Base-by-base conservation (phyloP, 2,888 invertebrate genomes). In the Mythimna pallens region DNA sequence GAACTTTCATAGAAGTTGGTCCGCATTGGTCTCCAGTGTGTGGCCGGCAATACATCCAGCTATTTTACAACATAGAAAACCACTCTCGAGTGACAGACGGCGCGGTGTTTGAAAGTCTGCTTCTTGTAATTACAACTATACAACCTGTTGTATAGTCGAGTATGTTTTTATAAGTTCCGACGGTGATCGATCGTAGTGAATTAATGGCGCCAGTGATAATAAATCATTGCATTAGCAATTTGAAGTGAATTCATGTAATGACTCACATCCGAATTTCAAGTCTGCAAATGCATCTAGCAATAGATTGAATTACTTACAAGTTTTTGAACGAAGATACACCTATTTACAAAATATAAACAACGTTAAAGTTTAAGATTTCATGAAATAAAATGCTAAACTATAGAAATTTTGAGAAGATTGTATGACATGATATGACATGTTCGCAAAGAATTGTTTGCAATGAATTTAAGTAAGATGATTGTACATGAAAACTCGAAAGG, bases 61-160 rank as follows among this genome's bases (percentile, higher is more conserved):
- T 85, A 86, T 86, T 88, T 84, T 81, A 87, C 84, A 87, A 93
- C 91, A 91, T 84, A 90, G 91, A 91, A 92, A 92, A 88, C 90
- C 87, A 91, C 90, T 92, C 80, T 76, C 40, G 70, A 86, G 78
- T 82, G 84, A 88, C 89, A 90, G 90, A 89, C 89, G 70, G 82
- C 79, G 88, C 84, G 86, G 83, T 88, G 88, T 90, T 90, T 84
- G 86, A 86, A 85, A 85, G 82, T 86, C 79, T 83, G 82, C 80
- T 82, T 83, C 76, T 75, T 81, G 81, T 83, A 82, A 88, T 86
- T 86, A 76, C 72, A 69, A 73, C 69, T 77, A 69, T 65, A 72
- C 75, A 82, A 77, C 74, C 73, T 73, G 69, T 70, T 70, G 57
- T 71, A 73, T 30, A 65, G 55, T 43, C 71, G 47, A 75, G 70